phyloP scores from a whole-genome alignment of 1,140 invertebrate genomes.

The Pteromalus puparum region DNA sequence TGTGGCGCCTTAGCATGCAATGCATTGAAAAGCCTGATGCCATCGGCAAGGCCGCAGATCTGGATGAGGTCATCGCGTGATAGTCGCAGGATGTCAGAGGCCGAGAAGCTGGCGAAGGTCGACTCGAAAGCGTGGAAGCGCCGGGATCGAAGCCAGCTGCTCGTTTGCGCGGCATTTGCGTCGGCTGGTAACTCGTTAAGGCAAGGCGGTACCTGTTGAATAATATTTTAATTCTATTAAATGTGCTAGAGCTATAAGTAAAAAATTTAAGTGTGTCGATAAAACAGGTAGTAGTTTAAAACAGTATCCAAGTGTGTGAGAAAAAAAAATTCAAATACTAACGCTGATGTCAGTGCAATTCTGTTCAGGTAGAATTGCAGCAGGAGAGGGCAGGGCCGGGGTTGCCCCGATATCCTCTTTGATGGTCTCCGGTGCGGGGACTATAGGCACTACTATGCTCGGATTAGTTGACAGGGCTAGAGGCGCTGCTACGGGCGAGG shows the following conservation, averaged over 20 bases:
- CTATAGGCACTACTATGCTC: conserved; percentile 57
- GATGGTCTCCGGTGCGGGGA: conserved; percentile 60
- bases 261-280: neutral
- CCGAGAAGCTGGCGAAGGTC: conserved; percentile 90
- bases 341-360: conserved; percentile 59
- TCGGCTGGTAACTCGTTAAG: conserved; percentile 72
- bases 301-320: neutral
- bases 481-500: conserved; percentile 65
- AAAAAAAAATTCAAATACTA: conserved; percentile 52
- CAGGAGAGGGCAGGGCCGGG: conserved; percentile 63
- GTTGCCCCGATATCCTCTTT: conserved; percentile 65
- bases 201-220: neutral
- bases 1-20: conserved; percentile 86
- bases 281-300: neutral
- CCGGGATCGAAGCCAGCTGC: conserved; percentile 87
- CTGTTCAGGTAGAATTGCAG: conserved; percentile 63
- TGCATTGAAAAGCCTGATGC: conserved; percentile 92
- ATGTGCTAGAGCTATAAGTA: too few relatives aligned
- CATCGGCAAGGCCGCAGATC: conserved; percentile 94
- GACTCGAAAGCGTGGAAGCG: conserved; percentile 85
- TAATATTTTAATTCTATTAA: too few relatives aligned
- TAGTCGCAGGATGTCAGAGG: conserved; percentile 89
- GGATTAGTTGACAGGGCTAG: conserved; percentile 62
- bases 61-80: conserved; percentile 93
- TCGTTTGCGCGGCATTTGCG: conserved; percentile 83